Percentiles rank a stretch among this genome's conserved stretches.
phyloP scores from a whole-genome alignment of 1,140 invertebrate species.

The Pseudomyrmex cubaensis region DNA sequence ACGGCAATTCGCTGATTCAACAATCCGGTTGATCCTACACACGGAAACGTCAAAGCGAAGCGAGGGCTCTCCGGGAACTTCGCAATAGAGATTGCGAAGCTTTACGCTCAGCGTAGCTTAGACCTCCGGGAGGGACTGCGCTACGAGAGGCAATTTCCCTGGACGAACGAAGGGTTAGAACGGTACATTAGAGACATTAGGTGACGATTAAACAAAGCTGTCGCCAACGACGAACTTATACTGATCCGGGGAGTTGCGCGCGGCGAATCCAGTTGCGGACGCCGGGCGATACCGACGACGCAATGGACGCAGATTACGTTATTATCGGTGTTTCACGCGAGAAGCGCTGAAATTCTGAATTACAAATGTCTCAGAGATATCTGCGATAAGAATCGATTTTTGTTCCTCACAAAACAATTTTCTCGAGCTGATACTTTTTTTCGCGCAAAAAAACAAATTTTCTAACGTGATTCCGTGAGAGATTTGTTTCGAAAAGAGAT shows the following conservation, averaged over 20 bases:
- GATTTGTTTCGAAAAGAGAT: too few species aligned
- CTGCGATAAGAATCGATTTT: too few species aligned
- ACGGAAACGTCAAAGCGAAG: slow-evolving; percentile 64
- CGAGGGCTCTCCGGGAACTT: slow-evolving; percentile 51
- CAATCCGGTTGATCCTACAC: slow-evolving; percentile 45
- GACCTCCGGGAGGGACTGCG: slow-evolving; percentile 39
- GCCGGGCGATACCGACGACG: too few species aligned
- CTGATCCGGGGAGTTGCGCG: not conserved
- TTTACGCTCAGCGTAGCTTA: slow-evolving; percentile 65
- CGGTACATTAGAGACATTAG: slow-evolving; percentile 70
- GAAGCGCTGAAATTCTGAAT: not conserved
- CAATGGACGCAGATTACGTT: too few species aligned
- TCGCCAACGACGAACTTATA: slow-evolving; percentile 54
- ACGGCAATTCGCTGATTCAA: slow-evolving; percentile 38
- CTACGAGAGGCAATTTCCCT: slow-evolving; percentile 63
- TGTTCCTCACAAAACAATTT: too few species aligned
- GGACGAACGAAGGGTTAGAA: slow-evolving; percentile 63
- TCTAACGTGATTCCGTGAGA: too few species aligned
- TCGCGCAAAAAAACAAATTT: too few species aligned
- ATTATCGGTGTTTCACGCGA: too few species aligned
- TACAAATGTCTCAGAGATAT: too few species aligned
- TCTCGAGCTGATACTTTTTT: too few species aligned
- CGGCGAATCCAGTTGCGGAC: too few species aligned
- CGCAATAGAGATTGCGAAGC: slow-evolving; percentile 60
- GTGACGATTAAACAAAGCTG: slow-evolving; percentile 71